Percentiles rank a stretch among this genome's conserved stretches.
Evolutionary conservation across 2,113 vertebrate species (phyloP).

Genomic region (Ciconia stormi): DNA sequence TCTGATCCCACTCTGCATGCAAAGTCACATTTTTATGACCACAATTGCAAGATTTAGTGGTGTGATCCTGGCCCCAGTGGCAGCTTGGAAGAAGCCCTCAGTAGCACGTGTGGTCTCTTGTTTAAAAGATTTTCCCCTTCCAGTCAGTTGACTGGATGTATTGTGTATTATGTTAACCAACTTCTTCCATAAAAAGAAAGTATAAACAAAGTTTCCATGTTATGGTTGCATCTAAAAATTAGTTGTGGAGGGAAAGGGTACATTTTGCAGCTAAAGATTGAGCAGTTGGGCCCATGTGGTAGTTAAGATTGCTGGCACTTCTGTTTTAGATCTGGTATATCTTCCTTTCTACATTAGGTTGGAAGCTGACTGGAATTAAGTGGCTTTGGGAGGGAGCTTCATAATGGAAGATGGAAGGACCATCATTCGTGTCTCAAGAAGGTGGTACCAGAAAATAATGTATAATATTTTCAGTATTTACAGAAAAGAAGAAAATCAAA

Average conservation of each 20-base stretch:
- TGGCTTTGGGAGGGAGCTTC: background rate
- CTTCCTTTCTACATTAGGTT: background rate
- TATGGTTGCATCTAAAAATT: background rate
- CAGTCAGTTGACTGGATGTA: background rate
- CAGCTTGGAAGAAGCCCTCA: background rate
- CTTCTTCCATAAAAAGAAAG: background rate
- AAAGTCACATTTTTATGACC: background rate
- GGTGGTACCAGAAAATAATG: background rate
- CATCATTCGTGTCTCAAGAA: background rate
- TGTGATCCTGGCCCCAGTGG: background rate
- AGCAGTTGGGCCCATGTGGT: background rate
- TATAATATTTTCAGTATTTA: background rate
- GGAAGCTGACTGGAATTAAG: background rate
- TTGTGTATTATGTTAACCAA: background rate
- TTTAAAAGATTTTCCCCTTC: background rate
- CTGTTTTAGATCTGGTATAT: background rate
- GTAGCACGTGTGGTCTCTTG: background rate
- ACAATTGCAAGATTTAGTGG: background rate
- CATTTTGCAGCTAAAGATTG: background rate
- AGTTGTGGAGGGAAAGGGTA: background rate
- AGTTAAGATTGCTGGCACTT: background rate
- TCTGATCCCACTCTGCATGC: background rate
- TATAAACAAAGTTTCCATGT: background rate
- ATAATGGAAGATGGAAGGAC: background rate
- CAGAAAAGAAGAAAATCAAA: background rate